Evolutionary conservation across 2,797 vertebrate genomes (phyloP), one percentile per base, ranked within the genome.

Genomic region (Pachyuromys duprasi): DNA sequence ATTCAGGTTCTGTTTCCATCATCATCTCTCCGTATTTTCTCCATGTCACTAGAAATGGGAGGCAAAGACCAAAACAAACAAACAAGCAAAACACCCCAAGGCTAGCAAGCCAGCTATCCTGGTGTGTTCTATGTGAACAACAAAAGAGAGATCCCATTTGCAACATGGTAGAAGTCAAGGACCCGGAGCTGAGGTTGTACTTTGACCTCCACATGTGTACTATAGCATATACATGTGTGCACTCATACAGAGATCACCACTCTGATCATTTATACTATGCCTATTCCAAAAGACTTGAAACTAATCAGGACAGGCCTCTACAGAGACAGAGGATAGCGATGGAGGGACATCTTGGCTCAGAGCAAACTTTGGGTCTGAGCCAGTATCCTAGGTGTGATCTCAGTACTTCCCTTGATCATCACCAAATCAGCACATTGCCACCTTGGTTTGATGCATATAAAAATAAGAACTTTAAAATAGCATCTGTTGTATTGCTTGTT

Each of bases 401-500:
- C 26, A 36, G 8, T 88, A 81, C 42, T 57, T 53, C 39, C 36
- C 13, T 75, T 26, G 26, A 28, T 86, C 39, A 82, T 26, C 72
- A 57, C 79, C 70, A 67, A 90, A 87, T 86, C 5, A 49, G 62
- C 11, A 81, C 80, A 82, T n/a, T 53, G 24, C 70, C 70, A 74
- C 93, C 49, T 76, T 96, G 31, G 88, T 94, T 91, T 89, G 92
- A 96, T 86, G 20, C 5, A 22, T 90, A 74, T 86, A 87, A 95
- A 86, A 96, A 53, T 95, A 49, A 89, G 65, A 87, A 96, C 90
- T 95, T 78, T 79, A 76, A 96, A 95, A 94, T 78, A 93, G 3
- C 86, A 79, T 93, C 63, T 18, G 2, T 63, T 82, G 33, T 86
- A 55, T 72, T 53, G 14, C 57, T 93, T 92, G 42, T 57, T 76